Base-by-base conservation (phyloP, 2,888 invertebrate genomes). In the Eupithecia exiguata region DNA sequence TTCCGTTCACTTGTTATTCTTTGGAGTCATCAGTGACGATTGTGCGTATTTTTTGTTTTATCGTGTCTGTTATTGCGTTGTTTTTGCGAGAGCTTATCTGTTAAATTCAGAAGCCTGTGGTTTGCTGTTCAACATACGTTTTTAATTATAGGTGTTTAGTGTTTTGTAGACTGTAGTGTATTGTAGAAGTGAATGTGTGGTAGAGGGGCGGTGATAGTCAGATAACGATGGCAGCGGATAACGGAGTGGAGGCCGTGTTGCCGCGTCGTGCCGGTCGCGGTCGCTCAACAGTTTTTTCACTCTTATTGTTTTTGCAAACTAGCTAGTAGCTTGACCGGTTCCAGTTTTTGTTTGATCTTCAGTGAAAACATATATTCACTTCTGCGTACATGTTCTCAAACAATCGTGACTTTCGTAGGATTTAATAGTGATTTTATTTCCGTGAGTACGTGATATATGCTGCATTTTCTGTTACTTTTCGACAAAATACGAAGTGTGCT, bases 221-320 rank as follows among this genome's bases (percentile, higher is more conserved):
- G 93, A 93, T 93, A 93, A 90, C 90, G 90, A 87, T 83, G 87
- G 79, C 75, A 71, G 36, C 84, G 89, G 92, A 93, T 93, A 93
- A 92, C 87, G 85, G 83, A 82, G 69, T 79, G 80, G 87, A 89
- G 88, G 88, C 87, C 88, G 85, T 84, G 80, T 78, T 82, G 81
- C 74, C 80, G 79, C 76, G 79, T 74, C 80, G 78, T 79, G 65
- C 66, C 73, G 62, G 66, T 40, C 67, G 73, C 76, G 66, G 69
- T 40, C 67, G 73, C 62, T 69, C 73, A 67, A 66, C 62, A 62
- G 58, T 71, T 76, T 73, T 71, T 71, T 61, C 71, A 65, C 36
- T 66, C 68, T 73, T 71, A 70, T 68, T 72, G 69, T 73, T 77
- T 74, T 76, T 76, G 67, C 71, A 69, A 70, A 73, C 61, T 16